Evolutionary conservation across 2,888 invertebrate genomes (phyloP), one percentile per base, ranked within the genome.

Genomic region (Zelleria hepariella): DNA sequence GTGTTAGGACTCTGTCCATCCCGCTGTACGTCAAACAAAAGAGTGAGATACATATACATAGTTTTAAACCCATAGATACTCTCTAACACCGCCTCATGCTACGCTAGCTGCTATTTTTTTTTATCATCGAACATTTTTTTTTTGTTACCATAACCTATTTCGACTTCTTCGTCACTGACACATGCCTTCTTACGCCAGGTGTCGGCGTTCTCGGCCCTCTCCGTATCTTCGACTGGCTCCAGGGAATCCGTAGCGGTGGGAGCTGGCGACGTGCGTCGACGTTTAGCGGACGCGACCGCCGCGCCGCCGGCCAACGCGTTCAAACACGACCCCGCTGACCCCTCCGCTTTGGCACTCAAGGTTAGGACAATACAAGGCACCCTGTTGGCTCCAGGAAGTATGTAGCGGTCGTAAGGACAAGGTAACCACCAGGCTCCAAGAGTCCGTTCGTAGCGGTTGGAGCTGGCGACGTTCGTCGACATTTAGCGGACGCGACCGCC

Each of bases 301-400:
- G 86, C 84, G 66, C 83, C 79, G 60, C 86, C 82, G 73, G 90
- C 75, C 71, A 93, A 93, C 72, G 93, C 94, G 20, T 96, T 96
- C 78, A 92, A 94, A 70, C 94, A 98, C 73, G 98, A 99, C 87
- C 98, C 98, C 0, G 97, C 98, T 72, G 99, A 99, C 88, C 99
- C 99, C 0, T 98, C 98, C 51, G 99, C 99, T 0, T 96, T 98
- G 0, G 98, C 98, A 4, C 90, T 99, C 54, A 98, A 98, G 91
- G 93, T 92, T 75, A 54, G 49, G 5, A 32, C 32, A 5, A n/a
- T n/a, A n/a, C n/a, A n/a, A n/a, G n/a, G n/a, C n/a, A n/a, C n/a
- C n/a, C n/a, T n/a, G n/a, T n/a, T 15, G 66, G 66, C 18, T 86
- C 87, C n/a, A 80, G 91, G 23, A 91, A 91, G 74, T 91, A n/a